phyloP scores from a whole-genome alignment of 2,797 vertebrate species.

The Poeciliopsis turneri region DNA sequence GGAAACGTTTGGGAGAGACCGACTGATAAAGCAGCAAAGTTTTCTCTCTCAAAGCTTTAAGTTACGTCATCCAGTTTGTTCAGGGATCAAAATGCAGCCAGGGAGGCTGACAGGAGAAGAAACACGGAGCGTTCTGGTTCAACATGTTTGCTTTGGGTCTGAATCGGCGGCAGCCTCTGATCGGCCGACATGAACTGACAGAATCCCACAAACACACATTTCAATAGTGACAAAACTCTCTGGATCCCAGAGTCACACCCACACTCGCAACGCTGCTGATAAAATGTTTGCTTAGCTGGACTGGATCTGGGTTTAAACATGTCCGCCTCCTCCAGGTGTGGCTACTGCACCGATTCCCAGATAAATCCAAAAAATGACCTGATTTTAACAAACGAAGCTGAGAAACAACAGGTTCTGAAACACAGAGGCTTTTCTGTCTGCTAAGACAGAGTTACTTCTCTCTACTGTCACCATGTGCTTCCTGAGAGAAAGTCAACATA shows the following conservation, averaged over 20 bases:
- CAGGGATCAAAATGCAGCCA: too few relatives aligned
- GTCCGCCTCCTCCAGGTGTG: neutral
- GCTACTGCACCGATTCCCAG: neutral
- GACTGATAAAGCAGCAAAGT: neutral
- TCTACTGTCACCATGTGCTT: too few relatives aligned
- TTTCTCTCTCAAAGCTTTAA: neutral
- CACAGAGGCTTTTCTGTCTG: too few relatives aligned
- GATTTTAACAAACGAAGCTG: neutral
- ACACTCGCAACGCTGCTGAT: neutral
- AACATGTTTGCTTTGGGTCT: neutral
- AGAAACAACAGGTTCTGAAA: neutral
- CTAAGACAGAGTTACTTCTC: too few relatives aligned
- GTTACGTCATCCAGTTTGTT: neutral
- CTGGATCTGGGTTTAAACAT: neutral
- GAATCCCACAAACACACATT: neutral
- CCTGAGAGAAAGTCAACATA: too few relatives aligned
- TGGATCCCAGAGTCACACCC: conserved; percentile 15
- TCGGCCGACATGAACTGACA: neutral
- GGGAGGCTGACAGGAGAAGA: neutral
- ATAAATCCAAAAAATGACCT: neutral
- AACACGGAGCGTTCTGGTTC: neutral
- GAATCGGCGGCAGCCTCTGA: neutral
- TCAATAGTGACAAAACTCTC: neutral
- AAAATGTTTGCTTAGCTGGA: neutral
- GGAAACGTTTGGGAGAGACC: neutral